Conservation (phyloP, 2,888 invertebrate species). For the Drosophila lutescens region DNA sequence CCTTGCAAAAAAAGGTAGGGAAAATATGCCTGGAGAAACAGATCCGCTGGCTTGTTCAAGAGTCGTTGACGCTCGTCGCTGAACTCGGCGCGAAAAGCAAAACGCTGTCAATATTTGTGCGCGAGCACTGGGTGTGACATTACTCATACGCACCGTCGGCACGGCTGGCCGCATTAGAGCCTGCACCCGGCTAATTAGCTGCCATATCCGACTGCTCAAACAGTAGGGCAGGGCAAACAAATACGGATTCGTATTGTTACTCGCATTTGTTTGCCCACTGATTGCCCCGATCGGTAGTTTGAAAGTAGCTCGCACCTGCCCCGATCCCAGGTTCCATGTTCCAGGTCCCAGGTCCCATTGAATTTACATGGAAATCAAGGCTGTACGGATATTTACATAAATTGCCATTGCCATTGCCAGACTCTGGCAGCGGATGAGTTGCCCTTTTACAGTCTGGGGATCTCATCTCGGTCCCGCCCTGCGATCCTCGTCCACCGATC, state of each 20-base stretch:
- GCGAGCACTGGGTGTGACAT: conserved; percentile 59
- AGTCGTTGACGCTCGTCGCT: conserved; percentile 61
- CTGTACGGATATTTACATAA: conserved; percentile 66
- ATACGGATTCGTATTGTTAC: not conserved
- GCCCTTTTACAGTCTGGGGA: conserved; percentile 2
- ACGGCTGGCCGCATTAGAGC: conserved; percentile 62
- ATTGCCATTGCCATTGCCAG: conserved; percentile 48
- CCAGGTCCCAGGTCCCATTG: not conserved
- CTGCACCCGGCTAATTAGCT: conserved; percentile 64
- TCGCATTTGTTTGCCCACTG: conserved; percentile 22
- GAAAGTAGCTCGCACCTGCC: conserved; percentile 75
- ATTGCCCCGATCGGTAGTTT: conserved; percentile 47
- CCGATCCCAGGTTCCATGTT: not conserved
- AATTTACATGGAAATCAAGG: conserved; percentile 70
- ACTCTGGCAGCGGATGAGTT: conserved; percentile 4
- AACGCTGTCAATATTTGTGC: conserved; percentile 42
- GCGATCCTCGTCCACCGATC: not conserved
- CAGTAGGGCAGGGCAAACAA: conserved; percentile 22
- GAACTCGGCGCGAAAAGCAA: conserved; percentile 26
- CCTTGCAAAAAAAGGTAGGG: conserved; percentile 42
- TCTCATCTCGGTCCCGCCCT: conserved; percentile 23
- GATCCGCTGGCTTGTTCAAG: conserved; percentile 60
- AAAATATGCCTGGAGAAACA: conserved; percentile 16
- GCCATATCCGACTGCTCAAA: conserved; percentile 41
- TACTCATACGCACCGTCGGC: conserved; percentile 73